Conservation (phyloP, 2,113 vertebrate genomes). For the Apodemus speciosus region DNA sequence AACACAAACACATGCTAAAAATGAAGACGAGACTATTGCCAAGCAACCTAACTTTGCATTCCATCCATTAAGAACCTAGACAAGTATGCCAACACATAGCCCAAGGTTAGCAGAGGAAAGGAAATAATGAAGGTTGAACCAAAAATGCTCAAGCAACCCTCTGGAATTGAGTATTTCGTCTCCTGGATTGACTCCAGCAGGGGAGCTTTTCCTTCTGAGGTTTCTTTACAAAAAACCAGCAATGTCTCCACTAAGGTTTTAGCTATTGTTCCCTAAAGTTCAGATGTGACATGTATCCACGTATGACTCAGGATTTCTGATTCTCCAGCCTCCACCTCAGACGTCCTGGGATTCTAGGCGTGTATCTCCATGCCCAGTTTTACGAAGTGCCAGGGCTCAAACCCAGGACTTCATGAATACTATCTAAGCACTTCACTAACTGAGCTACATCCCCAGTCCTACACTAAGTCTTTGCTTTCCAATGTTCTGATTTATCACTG, state of each 20-base stretch:
- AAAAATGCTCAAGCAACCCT: neutral
- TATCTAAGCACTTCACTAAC: neutral
- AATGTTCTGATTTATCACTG: neutral
- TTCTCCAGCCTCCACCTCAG: neutral
- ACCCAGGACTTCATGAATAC: neutral
- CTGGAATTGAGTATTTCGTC: neutral
- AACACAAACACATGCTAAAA: neutral
- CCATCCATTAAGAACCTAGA: neutral
- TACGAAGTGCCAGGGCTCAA: neutral
- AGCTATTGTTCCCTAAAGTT: neutral
- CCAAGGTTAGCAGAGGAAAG: neutral
- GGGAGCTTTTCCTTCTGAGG: neutral
- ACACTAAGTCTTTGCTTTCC: neutral
- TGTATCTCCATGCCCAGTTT: neutral
- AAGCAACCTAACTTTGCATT: neutral
- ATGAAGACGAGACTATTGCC: neutral
- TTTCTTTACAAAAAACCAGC: slow-evolving; percentile 25
- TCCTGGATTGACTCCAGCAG: neutral
- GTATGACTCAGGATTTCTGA: neutral
- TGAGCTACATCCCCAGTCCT: neutral
- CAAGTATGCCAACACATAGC: neutral
- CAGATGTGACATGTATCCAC: neutral
- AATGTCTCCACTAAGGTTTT: neutral
- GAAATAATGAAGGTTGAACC: neutral
- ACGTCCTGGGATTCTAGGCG: neutral